phyloP scores from a whole-genome alignment of 2,113 vertebrate genomes.

The Tragelaphus strepsiceros region DNA sequence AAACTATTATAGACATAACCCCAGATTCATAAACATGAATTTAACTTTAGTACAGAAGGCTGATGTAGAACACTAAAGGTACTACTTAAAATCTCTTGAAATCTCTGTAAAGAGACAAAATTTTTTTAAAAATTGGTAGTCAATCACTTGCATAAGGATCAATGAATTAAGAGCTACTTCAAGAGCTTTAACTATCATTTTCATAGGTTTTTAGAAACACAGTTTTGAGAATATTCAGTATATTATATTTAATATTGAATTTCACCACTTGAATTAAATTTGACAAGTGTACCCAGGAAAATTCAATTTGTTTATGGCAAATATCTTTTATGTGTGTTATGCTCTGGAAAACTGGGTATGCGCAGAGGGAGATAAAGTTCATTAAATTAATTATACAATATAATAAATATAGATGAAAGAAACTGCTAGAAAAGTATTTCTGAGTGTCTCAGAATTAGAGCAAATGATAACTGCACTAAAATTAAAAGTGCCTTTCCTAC shows the following conservation, averaged over 20 bases:
- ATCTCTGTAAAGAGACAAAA: neutral
- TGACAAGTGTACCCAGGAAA: neutral
- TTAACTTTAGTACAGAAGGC: neutral
- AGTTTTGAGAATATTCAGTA: neutral
- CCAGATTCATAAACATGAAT: neutral
- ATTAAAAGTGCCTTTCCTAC: neutral
- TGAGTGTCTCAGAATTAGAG: neutral
- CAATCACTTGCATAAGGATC: neutral
- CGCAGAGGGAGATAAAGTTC: neutral
- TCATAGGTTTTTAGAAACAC: neutral
- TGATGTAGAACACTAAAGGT: neutral
- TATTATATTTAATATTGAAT: neutral
- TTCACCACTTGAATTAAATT: neutral
- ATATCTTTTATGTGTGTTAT: neutral
- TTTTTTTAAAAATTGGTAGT: neutral
- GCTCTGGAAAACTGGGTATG: neutral
- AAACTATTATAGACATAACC: neutral
- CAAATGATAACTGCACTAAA: neutral
- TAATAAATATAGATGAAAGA: neutral
- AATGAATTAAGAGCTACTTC: neutral
- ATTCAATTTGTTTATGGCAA: neutral
- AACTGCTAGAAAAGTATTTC: neutral
- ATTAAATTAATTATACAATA: neutral
- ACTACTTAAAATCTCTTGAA: conserved; percentile 7
- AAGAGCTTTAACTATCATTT: neutral